Conservation (phyloP, 2,797 vertebrate genomes). For the Acipenser transmontanus region DNA sequence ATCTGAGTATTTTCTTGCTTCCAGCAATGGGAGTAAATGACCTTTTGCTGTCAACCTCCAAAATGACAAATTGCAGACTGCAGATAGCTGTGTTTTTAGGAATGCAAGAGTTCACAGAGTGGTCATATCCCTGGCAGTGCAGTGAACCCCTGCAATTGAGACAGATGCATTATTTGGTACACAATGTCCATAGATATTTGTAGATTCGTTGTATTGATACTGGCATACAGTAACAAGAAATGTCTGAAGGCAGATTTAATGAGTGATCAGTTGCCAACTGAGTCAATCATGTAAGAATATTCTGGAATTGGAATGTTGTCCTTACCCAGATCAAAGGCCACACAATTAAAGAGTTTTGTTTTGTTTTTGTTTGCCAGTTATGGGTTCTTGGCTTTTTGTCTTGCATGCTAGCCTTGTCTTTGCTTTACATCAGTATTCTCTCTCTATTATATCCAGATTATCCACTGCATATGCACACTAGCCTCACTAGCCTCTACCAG, state of each 20-base stretch:
- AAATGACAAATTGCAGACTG: slow-evolving; percentile 72
- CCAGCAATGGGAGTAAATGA: slow-evolving; percentile 70
- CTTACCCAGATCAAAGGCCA: too few species aligned
- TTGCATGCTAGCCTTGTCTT: too few species aligned
- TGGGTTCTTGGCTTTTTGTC: too few species aligned
- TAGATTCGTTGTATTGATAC: neutral
- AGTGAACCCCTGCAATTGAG: slow-evolving; percentile 56
- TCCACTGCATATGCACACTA: too few species aligned
- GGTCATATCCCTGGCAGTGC: slow-evolving; percentile 66
- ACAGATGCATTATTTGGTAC: slow-evolving; percentile 74
- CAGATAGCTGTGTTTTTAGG: slow-evolving; percentile 71
- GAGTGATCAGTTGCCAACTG: too few species aligned
- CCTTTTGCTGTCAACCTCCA: slow-evolving; percentile 75
- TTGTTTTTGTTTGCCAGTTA: too few species aligned
- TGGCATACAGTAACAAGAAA: slow-evolving; percentile 39
- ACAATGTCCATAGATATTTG: slow-evolving; percentile 61
- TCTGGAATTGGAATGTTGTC: too few species aligned
- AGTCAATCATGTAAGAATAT: too few species aligned
- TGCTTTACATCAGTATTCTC: too few species aligned
- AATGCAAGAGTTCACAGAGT: slow-evolving; percentile 70
- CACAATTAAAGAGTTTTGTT: too few species aligned
- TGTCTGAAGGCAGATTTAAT: slow-evolving; percentile 21
- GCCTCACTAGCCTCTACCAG: too few species aligned
- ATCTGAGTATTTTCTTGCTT: slow-evolving; percentile 68
- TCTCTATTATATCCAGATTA: too few species aligned